Base-by-base conservation (phyloP, 2,888 invertebrate species). In the Cephus rjabovi region DNA sequence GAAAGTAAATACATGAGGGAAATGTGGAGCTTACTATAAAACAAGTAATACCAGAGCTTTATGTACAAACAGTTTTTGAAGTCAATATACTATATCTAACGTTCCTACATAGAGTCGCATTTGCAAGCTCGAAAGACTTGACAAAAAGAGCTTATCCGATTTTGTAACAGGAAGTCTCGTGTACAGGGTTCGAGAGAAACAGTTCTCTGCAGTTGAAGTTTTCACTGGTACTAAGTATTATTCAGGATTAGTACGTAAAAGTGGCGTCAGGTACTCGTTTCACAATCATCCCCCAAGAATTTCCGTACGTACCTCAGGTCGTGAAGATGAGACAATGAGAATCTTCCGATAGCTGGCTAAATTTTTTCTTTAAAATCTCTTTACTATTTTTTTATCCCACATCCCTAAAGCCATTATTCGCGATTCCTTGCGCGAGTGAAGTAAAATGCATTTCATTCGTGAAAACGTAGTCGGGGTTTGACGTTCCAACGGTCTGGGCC, bases 371-470 rank as follows among this genome's bases (percentile, higher is more conserved):
- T 23, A 56, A 56, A 56, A 23, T 56, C 23, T 23, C 56, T 56
- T 56, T 23, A 2, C 23, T 23, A 56, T 56, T 23, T 37, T 37
- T 15, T 35, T 35, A 40, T 40, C 15, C 40, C 15, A 6, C 40
- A 15, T 40, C 40, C 23, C 56, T 9, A 23, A 23, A 56, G 23
- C 23, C 56, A 56, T 56, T 56, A 56, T 56, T 56, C 56, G 56
- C 23, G 1, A 23, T 56, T 31, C 71, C 11, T 71, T 75, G 70
- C 71, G 56, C 70, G 70, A 77, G 77, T 75, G 75, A 77, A 77
- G 56, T 75, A 34, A 75, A 75, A 75, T 70, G 71, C 34, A 31
- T 6, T 11, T 71, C 33, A 33, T 30, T 4, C 31, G 30, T 56
- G 56, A 9, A 56, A 56, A 56, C 56, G 23, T 56, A 56, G 30